These are phyloP conservation scores for Drosophila simulans DNA, from an alignment of 1,140 invertebrate species.

Conservation along the genomic window DNA sequence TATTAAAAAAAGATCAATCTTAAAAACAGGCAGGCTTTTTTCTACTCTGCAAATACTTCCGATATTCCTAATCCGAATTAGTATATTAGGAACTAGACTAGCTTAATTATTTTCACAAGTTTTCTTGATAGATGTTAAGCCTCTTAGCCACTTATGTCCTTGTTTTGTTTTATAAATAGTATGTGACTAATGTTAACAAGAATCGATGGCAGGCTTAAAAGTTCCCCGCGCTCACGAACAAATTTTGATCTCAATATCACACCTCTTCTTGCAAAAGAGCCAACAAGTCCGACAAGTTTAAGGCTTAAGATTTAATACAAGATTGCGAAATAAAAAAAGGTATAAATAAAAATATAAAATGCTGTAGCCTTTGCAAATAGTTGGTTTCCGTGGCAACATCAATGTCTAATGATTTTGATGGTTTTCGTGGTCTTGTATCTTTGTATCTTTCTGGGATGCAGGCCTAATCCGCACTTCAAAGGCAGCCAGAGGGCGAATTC, in stretches of 20 bases:
- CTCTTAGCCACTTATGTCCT: background rate
- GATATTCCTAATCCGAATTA: background rate
- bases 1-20: slow-evolving; percentile 3
- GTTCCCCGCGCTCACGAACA: background rate
- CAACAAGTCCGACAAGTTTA: slow-evolving; percentile 42
- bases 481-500: slow-evolving; percentile 50
- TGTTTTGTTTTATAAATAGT: background rate
- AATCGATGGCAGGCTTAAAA: slow-evolving; percentile 19
- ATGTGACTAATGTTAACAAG: slow-evolving; percentile 3
- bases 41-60: background rate
- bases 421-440: slow-evolving; percentile 6
- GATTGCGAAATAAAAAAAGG: slow-evolving; percentile 40
- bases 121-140: background rate
- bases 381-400: slow-evolving; percentile 33
- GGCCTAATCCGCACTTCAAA: slow-evolving; percentile 55
- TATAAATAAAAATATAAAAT: slow-evolving; percentile 26
- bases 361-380: slow-evolving; percentile 5
- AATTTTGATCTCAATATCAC: slow-evolving; percentile 41
- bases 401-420: slow-evolving; percentile 20
- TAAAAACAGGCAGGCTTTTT: background rate
- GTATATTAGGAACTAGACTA: too few species aligned
- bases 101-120: too few species aligned
- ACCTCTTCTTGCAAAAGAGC: slow-evolving; percentile 12
- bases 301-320: slow-evolving; percentile 39
- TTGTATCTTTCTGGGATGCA: slow-evolving; percentile 22